Base-by-base conservation (phyloP, 2,888 invertebrate species). In the Odontocerum albicorne region DNA sequence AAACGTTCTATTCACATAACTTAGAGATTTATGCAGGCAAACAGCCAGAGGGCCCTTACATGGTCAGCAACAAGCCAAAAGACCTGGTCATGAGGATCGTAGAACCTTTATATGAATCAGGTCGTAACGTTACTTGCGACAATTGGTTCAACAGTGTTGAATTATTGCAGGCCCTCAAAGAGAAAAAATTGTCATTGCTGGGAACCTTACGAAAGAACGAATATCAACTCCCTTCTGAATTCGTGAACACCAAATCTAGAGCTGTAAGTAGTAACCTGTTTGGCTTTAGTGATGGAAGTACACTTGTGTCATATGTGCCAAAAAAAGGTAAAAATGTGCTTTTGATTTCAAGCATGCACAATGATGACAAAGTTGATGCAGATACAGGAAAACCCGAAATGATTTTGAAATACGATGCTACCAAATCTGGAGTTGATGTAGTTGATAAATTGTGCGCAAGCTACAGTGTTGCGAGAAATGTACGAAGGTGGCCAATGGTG, bases 401-500 rank as follows among this genome's bases (percentile, higher is more conserved):
- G 3, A 22, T 33, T 35, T 20, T 16, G 12, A 15, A 35, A 20
- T 52, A 52, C 12, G 50, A 52, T 35, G 4, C 7, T 1, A 53
- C 53, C 8, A 46, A 38, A 38, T 16, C 17, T 16, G 38, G 38
- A 4, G 38, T 38, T 15, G 38, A 38, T n/a, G 17, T 38, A 16
- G 45, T 39, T 10, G 54, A 54, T 39, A 16, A 51, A 7, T 50
- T 54, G 54, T 35, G 21, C 1, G 20, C n/a, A 22, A 33, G 50
- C 17, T 54, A 54, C 38, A 27, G 39, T 31, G 50, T 33, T 13
- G 38, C 35, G 2, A 42, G 54, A 21, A 27, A 36, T 16, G 45
- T 49, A 17, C 50, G 33, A 31, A 36, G 54, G 8, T 54, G 54
- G 54, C 49, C 54, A 27, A 12, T 54, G 3, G 12, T 32, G 7